These are phyloP conservation scores for Kradibia gibbosae DNA, from an alignment of 1,140 invertebrate genomes.

Conservation along the genomic window DNA sequence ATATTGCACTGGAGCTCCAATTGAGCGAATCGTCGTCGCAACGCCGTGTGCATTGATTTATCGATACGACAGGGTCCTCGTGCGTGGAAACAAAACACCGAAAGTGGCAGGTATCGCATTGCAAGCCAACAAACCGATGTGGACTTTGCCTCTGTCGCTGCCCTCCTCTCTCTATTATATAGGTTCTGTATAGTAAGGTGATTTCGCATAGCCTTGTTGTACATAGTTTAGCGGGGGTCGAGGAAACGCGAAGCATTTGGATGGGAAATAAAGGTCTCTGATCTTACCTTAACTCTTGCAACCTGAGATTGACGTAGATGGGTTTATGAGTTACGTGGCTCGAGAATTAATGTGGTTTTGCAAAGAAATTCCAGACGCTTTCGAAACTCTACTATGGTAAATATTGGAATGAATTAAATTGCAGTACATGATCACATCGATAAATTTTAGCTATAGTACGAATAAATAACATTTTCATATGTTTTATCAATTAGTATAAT, in stretches of 20 bases:
- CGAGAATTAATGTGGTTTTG: background rate
- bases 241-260: background rate
- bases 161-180: background rate
- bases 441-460: too few relatives aligned
- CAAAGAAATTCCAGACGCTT: background rate
- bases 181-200: background rate
- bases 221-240: background rate
- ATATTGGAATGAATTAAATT: too few relatives aligned
- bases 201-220: background rate
- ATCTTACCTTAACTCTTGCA: background rate
- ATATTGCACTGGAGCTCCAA: background rate
- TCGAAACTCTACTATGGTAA: too few relatives aligned
- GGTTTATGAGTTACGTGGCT: background rate
- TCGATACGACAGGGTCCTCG: constrained; percentile 31
- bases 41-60: constrained; percentile 27
- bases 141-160: background rate
- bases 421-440: too few relatives aligned
- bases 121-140: background rate
- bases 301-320: background rate
- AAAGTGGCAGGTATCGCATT: constrained; percentile 37
- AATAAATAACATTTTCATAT: too few relatives aligned
- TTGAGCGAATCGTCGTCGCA: background rate
- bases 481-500: too few relatives aligned
- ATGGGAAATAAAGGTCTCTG: background rate
- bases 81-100: constrained; percentile 34